These are phyloP conservation scores for Candidula unifasciata DNA, from an alignment of 2,888 invertebrate species.

Conservation along the genomic window DNA sequence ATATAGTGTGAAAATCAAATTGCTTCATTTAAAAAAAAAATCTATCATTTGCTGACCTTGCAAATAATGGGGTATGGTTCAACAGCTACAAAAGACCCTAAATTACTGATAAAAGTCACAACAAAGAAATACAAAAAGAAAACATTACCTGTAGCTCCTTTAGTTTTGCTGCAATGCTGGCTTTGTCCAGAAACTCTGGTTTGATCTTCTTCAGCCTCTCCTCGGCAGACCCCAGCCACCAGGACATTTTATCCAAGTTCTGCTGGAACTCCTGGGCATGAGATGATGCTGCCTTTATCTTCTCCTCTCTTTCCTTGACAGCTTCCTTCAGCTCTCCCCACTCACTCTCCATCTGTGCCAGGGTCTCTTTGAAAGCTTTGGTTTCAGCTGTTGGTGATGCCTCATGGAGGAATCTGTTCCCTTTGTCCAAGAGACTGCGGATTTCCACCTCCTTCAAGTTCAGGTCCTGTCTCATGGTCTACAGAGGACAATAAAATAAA, in stretches of 20 bases:
- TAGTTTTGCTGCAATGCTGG: slow-evolving; percentile 87
- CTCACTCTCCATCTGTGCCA: slow-evolving; percentile 92
- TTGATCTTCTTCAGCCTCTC: slow-evolving; percentile 86
- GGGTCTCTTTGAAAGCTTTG: slow-evolving; percentile 83
- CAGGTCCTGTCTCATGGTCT: slow-evolving; percentile 72
- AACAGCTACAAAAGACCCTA: no score
- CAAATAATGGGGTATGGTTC: no score
- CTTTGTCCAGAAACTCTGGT: slow-evolving; percentile 85
- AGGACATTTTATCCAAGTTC: slow-evolving; percentile 83
- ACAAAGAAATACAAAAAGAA: no score
- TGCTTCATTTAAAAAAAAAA: no score
- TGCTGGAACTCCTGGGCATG: slow-evolving; percentile 86
- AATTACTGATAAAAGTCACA: no score
- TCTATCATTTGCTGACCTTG: no score
- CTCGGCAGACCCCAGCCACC: slow-evolving; percentile 91
- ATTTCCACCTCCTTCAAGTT: slow-evolving; percentile 68
- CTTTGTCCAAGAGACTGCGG: slow-evolving; percentile 88
- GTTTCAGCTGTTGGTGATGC: slow-evolving; percentile 72
- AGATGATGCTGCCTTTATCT: slow-evolving; percentile 83
- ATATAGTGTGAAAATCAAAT: not conserved
- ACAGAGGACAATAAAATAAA: slow-evolving; percentile 37
- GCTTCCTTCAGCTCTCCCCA: slow-evolving; percentile 95
- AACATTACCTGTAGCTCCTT: slow-evolving; percentile 85
- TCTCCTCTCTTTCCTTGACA: slow-evolving; percentile 83
- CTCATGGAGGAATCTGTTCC: slow-evolving; percentile 82